Evolutionary conservation across 2,888 invertebrate species (phyloP).

Genomic region (Drosophila testacea): DNA sequence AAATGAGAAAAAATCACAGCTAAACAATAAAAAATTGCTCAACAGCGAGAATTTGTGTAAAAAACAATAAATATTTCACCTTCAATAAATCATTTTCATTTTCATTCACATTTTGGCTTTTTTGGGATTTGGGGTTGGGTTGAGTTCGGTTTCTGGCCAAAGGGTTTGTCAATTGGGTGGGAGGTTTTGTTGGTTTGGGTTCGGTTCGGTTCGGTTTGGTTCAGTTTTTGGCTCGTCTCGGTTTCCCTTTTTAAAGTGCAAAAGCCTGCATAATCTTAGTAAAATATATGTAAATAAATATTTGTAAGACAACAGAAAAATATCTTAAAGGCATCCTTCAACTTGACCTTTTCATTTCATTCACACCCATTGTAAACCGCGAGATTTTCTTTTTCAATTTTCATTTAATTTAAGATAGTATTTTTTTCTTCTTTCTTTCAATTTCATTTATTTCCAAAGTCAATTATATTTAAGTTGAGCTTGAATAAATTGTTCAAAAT

Average conservation of each 20-base stretch:
- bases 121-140: neutral
- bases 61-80: constrained; percentile 84
- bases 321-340: constrained; percentile 33
- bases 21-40: constrained; percentile 38
- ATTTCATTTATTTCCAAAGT: neutral
- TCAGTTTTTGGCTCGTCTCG: neutral
- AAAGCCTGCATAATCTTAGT: constrained; percentile 47
- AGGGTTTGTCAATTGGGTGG: constrained; percentile 36
- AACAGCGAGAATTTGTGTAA: constrained; percentile 63
- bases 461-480: neutral
- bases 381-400: neutral
- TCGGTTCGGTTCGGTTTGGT: neutral
- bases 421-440: neutral
- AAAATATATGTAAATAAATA: constrained; percentile 45
- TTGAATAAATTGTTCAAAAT: too few species aligned
- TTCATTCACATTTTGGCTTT: constrained; percentile 33
- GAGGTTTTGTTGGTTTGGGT: constrained; percentile 29
- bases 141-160: constrained; percentile 18
- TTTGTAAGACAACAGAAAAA: constrained; percentile 6
- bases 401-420: neutral
- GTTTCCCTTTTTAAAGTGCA: constrained; percentile 29
- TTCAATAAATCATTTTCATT: constrained; percentile 83
- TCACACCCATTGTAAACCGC: neutral
- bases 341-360: neutral
- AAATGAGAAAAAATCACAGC: constrained; percentile 6